Base-by-base conservation (phyloP, 2,113 vertebrate species). In the Psammodynastes pulverulentus region DNA sequence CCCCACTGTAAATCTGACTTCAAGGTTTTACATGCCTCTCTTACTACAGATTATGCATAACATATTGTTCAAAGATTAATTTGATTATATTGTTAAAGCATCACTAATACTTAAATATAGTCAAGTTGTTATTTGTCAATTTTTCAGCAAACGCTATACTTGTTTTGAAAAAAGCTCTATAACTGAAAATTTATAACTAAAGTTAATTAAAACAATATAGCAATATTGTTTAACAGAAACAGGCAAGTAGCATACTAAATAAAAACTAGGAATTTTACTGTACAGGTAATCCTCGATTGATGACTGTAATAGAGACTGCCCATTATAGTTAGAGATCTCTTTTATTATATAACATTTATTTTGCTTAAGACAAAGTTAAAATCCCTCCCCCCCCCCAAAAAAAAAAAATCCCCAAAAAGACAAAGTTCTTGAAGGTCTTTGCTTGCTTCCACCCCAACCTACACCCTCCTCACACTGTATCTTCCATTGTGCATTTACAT, bases 171-270 rank as follows among this genome's bases (percentile, higher is more conserved):
- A 46, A 53, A 89, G 51, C 1, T 46, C 3, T 12, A 91, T 91
- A 88, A 67, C 9, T 43, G 17, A n/a, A 46, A 95, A 91, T 9
- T 94, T 56, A 88, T 87, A 93, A 15, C 85, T 89, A 21, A 56
- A 49, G 29, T 34, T 67, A 51, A 15, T 89, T 49, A 56, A 26
- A 24, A 9, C 15, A 89, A 56, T 13, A 86, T 21, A 5, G 67
- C 45, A 89, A 54, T 48, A 89, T 62, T 43, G 7, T 92, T 89
- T 89, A 88, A 90, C 79, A 88, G 52, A 91, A 91, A 94, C 89
- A 67, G 94, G 93, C 43, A 92, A 46, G 6, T 90, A 86, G 93
- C 3, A 54, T 89, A 87, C 91, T 91, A 92, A 53, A 21, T 53
- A 2, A 95, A 13, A 23, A 90, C 48, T 92, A 89, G 91, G 51